Conservation (phyloP, 2,113 vertebrate genomes). For the Mola mola region DNA sequence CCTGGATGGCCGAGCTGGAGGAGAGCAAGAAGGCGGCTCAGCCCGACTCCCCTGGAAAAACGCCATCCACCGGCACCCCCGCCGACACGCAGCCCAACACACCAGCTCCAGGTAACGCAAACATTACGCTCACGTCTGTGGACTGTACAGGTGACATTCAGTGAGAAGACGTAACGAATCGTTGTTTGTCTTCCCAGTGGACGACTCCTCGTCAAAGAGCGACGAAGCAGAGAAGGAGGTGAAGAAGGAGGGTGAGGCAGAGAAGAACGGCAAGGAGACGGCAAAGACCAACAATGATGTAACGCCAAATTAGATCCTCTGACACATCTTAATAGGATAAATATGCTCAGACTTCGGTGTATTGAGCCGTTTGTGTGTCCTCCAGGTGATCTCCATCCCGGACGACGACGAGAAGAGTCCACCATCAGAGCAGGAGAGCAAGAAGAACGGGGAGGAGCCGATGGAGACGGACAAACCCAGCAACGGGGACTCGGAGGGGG, state of each 20-base stretch:
- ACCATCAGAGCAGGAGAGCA: conserved; percentile 72
- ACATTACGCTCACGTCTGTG: too few species aligned
- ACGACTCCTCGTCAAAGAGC: conserved; percentile 66
- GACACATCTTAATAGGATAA: not conserved
- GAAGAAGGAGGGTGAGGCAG: conserved; percentile 75
- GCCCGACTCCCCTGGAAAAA: conserved; percentile 80
- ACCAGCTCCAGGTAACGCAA: conserved; percentile 84
- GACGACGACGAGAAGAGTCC: conserved; percentile 78
- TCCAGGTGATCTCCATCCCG: conserved; percentile 81
- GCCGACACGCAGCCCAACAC: conserved; percentile 96
- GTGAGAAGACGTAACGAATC: not conserved
- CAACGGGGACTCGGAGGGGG: conserved; percentile 74
- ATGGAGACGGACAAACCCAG: conserved; percentile 84
- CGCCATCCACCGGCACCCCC: conserved; percentile 89
- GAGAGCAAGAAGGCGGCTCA: conserved; percentile 90
- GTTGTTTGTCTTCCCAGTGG: conserved; percentile 45
- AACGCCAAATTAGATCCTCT: not conserved
- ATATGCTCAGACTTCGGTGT: not conserved
- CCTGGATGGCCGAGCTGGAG: conserved; percentile 95
- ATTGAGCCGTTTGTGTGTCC: not conserved
- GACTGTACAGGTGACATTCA: too few species aligned
- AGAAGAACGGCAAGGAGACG: conserved; percentile 75
- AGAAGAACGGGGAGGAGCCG: conserved; percentile 56
- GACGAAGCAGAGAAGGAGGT: conserved; percentile 78
- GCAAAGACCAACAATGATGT: conserved; percentile 71